Evolutionary conservation across 2,888 invertebrate genomes (phyloP), one percentile per base, ranked within the genome.

Genomic region (Andrena trimmerana): DNA sequence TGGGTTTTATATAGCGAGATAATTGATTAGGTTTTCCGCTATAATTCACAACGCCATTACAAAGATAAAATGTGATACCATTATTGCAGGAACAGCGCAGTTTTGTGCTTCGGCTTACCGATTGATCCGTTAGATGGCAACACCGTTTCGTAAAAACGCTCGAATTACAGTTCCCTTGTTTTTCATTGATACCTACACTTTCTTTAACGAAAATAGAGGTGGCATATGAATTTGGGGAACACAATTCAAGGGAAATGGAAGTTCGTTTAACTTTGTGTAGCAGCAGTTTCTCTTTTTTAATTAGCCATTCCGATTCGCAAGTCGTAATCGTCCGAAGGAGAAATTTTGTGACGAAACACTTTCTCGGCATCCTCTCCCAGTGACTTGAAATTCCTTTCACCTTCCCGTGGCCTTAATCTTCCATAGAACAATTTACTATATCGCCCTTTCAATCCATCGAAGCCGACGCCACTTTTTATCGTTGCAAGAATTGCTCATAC

Each of bases 101-200:
- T 73, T 79, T 59, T 29, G 50, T 29, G 65, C 54, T 70, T 62
- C 2, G 8, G 54, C n/a, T 72, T 68, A 3, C 16, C 27, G 16
- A 27, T 36, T 36, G 27, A n/a, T 33, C 80, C 77, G 83, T 83
- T 75, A 85, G 86, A 86, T 83, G 79, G 83, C 83, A 74, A 84
- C 72, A 63, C 79, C 20, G 10, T 33, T 57, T 57, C 27, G 16
- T 20, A 7, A n/a, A 31, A 24, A 74, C 8, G n/a, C n/a, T 48
- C 3, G 6, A 70, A 27, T 13, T 5, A 20, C 29, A 4, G 52
- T 52, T 54, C 10, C 5, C 27, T 13, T 4, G n/a, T 52, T 72
- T 27, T 48, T 42, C 70, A 6, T n/a, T 10, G n/a, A 57, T n/a
- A 33, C 24, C 69, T 36, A 16, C 24, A 10, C n/a, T 20, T 33